A percentile compares a stretch with the other conserved stretches of the same genome.
Evolutionary conservation across 2,113 vertebrate species (phyloP).

Genomic region (Erythrocercus mccallii): DNA sequence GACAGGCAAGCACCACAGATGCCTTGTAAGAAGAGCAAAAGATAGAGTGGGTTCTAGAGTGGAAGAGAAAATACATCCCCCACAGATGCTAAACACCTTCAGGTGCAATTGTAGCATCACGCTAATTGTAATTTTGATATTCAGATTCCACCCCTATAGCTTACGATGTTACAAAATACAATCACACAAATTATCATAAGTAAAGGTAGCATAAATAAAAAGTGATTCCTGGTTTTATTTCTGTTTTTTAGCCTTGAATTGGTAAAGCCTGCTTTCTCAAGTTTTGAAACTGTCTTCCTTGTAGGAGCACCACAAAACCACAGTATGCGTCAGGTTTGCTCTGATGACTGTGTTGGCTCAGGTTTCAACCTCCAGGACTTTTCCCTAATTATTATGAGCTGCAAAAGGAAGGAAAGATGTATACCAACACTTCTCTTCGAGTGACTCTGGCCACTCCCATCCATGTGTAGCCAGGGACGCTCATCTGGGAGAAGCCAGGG

Average conservation of each 20-base stretch:
- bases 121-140: background rate
- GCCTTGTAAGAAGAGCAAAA: background rate
- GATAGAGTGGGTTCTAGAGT: background rate
- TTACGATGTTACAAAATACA: background rate
- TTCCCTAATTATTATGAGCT: background rate
- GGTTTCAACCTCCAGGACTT: background rate
- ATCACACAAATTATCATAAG: background rate
- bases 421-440: background rate
- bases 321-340: background rate
- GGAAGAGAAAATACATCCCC: background rate
- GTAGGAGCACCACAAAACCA: background rate
- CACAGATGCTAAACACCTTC: background rate
- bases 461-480: background rate
- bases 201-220: background rate
- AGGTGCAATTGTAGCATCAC: rapidly evolving
- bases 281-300: background rate
- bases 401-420: background rate
- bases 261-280: background rate
- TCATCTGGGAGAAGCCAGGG: background rate
- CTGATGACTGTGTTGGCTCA: background rate
- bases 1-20: background rate
- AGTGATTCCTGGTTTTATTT: background rate
- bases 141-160: background rate
- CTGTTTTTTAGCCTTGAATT: background rate
- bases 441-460: background rate